Conservation (phyloP, 2,113 vertebrate genomes). For the Colistium nudipinnis region DNA sequence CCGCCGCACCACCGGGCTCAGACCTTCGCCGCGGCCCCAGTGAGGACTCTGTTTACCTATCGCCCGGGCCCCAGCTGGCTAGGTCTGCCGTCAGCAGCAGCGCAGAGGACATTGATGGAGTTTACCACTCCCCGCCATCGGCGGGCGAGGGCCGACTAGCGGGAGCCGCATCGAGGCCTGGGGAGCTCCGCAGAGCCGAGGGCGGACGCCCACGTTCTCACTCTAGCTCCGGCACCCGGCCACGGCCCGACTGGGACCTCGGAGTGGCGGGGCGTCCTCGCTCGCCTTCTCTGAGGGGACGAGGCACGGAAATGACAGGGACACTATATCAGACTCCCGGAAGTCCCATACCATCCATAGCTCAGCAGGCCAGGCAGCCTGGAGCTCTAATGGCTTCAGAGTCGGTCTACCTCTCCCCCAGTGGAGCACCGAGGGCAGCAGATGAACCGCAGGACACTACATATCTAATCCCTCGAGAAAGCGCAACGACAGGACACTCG, state of each 20-base stretch:
- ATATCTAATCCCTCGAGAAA: slow-evolving; percentile 75
- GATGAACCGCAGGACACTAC: slow-evolving; percentile 71
- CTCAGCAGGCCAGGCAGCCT: slow-evolving; percentile 64
- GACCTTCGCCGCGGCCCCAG: slow-evolving; percentile 10
- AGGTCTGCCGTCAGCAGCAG: slow-evolving; percentile 38
- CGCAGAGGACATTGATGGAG: slow-evolving; percentile 70
- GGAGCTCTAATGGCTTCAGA: slow-evolving; percentile 63
- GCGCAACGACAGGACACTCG: slow-evolving; percentile 47
- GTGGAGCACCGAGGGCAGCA: slow-evolving; percentile 53
- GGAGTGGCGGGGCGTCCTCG: slow-evolving; percentile 73
- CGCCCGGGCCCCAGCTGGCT: slow-evolving; percentile 55
- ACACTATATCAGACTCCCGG: slow-evolving; percentile 76
- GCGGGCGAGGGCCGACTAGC: slow-evolving; percentile 67
- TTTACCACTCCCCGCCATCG: slow-evolving; percentile 75
- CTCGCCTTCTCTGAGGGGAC: slow-evolving; percentile 78
- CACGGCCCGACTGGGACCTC: slow-evolving; percentile 76
- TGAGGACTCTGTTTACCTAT: slow-evolving; percentile 74
- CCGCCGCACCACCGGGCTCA: slow-evolving; percentile 51
- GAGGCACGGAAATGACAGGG: slow-evolving; percentile 59
- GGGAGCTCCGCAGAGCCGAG: slow-evolving; percentile 65
- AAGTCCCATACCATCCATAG: slow-evolving; percentile 48
- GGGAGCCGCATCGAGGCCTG: slow-evolving; percentile 42
- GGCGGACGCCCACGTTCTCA: slow-evolving; percentile 80
- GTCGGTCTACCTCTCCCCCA: slow-evolving; percentile 79
- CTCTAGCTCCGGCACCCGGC: slow-evolving; percentile 81